Base-by-base conservation (phyloP, 2,797 vertebrate genomes). In the Crypturellus tataupa region DNA sequence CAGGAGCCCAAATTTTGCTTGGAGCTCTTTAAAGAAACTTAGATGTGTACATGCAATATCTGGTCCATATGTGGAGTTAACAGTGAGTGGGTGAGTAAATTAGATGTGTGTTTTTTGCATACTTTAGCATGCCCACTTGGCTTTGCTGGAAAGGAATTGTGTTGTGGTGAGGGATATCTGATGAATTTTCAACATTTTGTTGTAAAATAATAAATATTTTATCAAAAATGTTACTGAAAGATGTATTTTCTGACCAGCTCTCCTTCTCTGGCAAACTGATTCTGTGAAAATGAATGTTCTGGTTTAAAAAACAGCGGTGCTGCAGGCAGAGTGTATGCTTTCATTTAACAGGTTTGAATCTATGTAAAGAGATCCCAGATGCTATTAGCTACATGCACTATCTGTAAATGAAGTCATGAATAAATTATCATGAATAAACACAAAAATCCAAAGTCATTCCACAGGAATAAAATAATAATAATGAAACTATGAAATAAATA, bases 341-440 rank as follows among this genome's bases (percentile, higher is more conserved):
- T 59, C 63, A 84, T 86, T 79, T 67, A 39, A 12, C 8, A n/a
- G 29, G 42, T 79, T 72, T 1, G 3, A 14, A 47, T 51, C 88
- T 87, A 59, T 89, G 65, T 82, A 75, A 92, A 37, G 55, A 80
- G 69, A 27, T 95, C 62, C 65, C 46, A 11, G 19, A 12, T n/a
- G 15, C 53, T 58, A 46, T 87, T 85, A 95, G 68, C 71, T 44
- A 33, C 2, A 35, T 53, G 25, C 11, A 72, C 65, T 81, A 40
- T 80, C 69, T 87, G 72, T 64, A 96, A 83, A 93, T 87, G 53
- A 77, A 93, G 44, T 33, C 1, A 94, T 85, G 76, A 95, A 96
- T 93, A 94, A 93, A 87, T 93, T 85, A 89, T 75, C 60, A 59
- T 20, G 58, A 85, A 83, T 83, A 96, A 93, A 89, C 77, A 85